These are phyloP conservation scores for Thymelicus acteon DNA, from an alignment of 2,888 invertebrate genomes.

Conservation along the genomic window DNA sequence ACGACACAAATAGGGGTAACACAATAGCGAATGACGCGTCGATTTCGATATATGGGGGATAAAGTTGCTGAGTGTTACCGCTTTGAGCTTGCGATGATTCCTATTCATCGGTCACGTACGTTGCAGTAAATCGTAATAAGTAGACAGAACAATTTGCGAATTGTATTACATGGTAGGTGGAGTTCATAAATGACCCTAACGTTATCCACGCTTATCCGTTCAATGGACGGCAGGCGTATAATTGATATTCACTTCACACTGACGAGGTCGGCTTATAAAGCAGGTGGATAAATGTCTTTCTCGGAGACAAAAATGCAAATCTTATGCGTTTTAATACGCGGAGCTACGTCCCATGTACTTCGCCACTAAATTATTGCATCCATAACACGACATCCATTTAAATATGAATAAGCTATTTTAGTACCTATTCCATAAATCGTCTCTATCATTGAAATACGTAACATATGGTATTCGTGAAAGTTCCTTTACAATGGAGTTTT, in stretches of 20 bases:
- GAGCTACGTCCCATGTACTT: conserved; percentile 53
- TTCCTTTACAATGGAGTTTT: conserved; percentile 29
- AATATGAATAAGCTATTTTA: conserved; percentile 52
- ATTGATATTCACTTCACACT: conserved; percentile 56
- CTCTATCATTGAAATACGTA: conserved; percentile 44
- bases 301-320: conserved; percentile 67
- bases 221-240: conserved; percentile 48
- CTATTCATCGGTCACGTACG: conserved; percentile 73
- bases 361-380: conserved; percentile 59
- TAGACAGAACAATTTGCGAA: conserved; percentile 48
- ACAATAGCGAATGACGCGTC: conserved; percentile 64
- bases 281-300: conserved; percentile 50
- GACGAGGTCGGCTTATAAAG: conserved; percentile 53
- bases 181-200: conserved; percentile 36
- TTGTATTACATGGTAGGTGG: conserved; percentile 30
- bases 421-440: conserved; percentile 48
- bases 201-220: conserved; percentile 41
- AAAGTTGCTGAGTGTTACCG: conserved; percentile 26
- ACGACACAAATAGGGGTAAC: conserved; percentile 62
- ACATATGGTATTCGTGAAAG: conserved; percentile 39
- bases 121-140: conserved; percentile 49
- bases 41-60: conserved; percentile 57
- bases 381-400: conserved; percentile 60
- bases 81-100: conserved; percentile 33
- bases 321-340: conserved; percentile 55